These are phyloP conservation scores for Cephus nigrinus DNA, from an alignment of 2,888 invertebrate species.

Conservation along the genomic window DNA sequence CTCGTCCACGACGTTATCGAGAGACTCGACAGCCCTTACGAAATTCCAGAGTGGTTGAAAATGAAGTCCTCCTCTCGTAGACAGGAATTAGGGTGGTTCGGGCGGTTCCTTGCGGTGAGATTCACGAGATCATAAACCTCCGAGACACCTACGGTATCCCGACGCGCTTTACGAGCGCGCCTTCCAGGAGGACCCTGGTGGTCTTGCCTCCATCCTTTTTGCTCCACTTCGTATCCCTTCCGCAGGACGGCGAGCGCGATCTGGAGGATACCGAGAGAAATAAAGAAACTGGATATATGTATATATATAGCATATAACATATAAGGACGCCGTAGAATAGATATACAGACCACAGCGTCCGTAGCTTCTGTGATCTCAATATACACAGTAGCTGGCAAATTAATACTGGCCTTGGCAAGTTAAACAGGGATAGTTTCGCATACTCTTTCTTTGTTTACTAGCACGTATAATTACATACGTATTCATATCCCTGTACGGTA, in stretches of 20 bases:
- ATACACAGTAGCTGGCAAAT: conserved; percentile 35
- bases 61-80: background rate
- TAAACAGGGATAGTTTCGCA: conserved; percentile 33
- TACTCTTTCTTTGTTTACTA: background rate
- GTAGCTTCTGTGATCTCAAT: conserved; percentile 46
- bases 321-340: background rate
- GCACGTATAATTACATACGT: background rate
- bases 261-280: background rate
- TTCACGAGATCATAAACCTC: conserved; percentile 12
- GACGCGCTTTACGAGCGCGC: conserved; percentile 8
- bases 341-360: conserved; percentile 4
- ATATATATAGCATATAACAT: too few relatives aligned
- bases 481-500: conserved; percentile 20
- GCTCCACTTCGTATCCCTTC: background rate
- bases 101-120: conserved; percentile 1
- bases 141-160: background rate
- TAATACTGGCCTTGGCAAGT: conserved; percentile 47
- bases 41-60: background rate
- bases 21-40: background rate
- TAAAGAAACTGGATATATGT: background rate
- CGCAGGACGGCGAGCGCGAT: background rate
- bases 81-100: background rate
- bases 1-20: background rate
- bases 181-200: background rate
- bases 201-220: background rate